Evolutionary conservation across 2,888 invertebrate species (phyloP).

Genomic region (Volucella inanis): DNA sequence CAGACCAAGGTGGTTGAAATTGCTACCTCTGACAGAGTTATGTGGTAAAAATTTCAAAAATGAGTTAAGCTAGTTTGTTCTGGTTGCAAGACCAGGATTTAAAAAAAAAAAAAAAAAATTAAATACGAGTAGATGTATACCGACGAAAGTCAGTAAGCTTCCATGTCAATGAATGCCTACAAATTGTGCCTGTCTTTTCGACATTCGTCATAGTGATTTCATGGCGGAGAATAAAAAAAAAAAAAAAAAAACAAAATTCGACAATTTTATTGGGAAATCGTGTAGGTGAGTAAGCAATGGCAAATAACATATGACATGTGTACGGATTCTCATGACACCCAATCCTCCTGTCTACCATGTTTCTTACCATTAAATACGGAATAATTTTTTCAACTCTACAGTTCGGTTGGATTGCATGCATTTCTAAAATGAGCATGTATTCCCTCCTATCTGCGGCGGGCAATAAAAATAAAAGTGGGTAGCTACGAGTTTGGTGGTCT

Average conservation of each 20-base stretch:
- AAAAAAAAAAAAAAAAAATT: background rate
- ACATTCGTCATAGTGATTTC: constrained; percentile 15
- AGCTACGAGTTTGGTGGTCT: constrained; percentile 20
- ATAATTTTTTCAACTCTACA: constrained; percentile 65
- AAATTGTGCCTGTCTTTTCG: constrained; percentile 3
- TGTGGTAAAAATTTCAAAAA: no score
- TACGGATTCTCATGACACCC: constrained; percentile 59
- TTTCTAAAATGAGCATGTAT: constrained; percentile 29
- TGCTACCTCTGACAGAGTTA: background rate
- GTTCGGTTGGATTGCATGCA: constrained; percentile 67
- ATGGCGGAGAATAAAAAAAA: constrained; percentile 1
- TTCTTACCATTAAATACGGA: constrained; percentile 60
- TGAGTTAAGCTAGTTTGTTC: background rate
- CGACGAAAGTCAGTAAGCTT: background rate
- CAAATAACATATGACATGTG: constrained; percentile 69
- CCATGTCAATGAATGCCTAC: constrained; percentile 8
- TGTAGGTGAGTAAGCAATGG: constrained; percentile 70
- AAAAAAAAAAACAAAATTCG: constrained; percentile 6
- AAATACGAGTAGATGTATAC: background rate
- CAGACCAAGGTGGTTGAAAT: constrained; percentile 6
- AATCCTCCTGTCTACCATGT: constrained; percentile 7
- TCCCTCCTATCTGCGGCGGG: constrained; percentile 50
- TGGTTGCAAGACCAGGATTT: background rate
- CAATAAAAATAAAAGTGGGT: constrained; percentile 40
- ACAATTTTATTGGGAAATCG: constrained; percentile 64